Evolutionary conservation across 2,888 invertebrate genomes (phyloP).

Genomic region (Callosobruchus maculatus): DNA sequence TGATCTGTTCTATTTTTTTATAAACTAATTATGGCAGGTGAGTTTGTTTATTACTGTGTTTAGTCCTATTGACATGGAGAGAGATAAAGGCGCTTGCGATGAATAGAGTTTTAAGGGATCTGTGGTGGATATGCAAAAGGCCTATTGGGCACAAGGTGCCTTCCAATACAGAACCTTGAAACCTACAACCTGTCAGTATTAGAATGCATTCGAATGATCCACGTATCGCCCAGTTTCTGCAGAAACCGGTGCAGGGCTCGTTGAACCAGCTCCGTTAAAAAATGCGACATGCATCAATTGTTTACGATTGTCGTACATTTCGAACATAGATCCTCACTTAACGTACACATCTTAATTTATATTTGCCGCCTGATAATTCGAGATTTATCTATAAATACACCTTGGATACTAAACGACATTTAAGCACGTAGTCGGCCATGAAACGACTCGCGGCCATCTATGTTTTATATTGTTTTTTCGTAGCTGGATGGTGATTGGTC

Average conservation of each 20-base stretch:
- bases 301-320: conserved; percentile 18
- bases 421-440: conserved; percentile 26
- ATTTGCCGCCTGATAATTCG: conserved; percentile 24
- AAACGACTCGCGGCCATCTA: conserved; percentile 13
- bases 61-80: too few species aligned
- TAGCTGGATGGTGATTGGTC: conserved; percentile 1
- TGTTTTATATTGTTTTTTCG: conserved; percentile 9
- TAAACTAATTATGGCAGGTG: too few species aligned
- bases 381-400: conserved; percentile 31
- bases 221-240: neutral
- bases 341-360: conserved; percentile 34
- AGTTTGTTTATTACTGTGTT: too few species aligned
- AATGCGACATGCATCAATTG: conserved; percentile 14
- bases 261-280: conserved; percentile 13
- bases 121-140: too few species aligned
- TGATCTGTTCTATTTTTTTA: too few species aligned
- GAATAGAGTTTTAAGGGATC: too few species aligned
- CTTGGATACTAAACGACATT: conserved; percentile 24
- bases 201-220: too few species aligned
- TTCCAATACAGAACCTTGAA: too few species aligned
- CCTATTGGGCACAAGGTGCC: too few species aligned
- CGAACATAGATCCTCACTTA: conserved; percentile 35
- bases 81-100: too few species aligned
- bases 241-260: neutral
- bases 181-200: too few species aligned